Conservation (phyloP, 2,888 invertebrate genomes). For the Pammene fasciana region DNA sequence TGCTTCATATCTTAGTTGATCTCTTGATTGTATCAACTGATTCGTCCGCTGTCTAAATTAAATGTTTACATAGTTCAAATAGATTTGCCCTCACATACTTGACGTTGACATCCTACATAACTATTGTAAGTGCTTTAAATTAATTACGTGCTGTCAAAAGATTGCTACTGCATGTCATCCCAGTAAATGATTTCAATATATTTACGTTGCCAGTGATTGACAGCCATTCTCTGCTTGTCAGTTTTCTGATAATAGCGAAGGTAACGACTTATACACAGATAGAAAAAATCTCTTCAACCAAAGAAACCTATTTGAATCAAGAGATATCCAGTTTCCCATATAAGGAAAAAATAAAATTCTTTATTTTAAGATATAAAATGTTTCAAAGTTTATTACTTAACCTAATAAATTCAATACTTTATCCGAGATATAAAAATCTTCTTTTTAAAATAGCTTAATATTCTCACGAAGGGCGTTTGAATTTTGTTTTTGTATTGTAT, state of each 20-base stretch:
- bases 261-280: background rate
- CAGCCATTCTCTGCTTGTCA: conserved; percentile 14
- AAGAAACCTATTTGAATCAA: no score
- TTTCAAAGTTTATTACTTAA: no score
- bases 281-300: no score
- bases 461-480: no score
- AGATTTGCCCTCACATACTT: conserved; percentile 21
- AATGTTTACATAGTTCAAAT: conserved; percentile 16
- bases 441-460: no score
- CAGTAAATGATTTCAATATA: conserved; percentile 16
- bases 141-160: conserved; percentile 22
- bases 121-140: conserved; percentile 16
- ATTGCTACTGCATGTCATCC: conserved; percentile 22
- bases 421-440: no score
- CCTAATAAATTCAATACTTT: no score
- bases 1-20: background rate
- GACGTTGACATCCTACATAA: conserved; percentile 11
- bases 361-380: no score
- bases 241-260: conserved; percentile 9
- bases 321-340: no score
- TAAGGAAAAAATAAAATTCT: no score
- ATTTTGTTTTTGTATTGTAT: no score
- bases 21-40: conserved; percentile 11
- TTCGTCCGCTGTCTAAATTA: conserved; percentile 21
- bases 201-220: conserved; percentile 18